Conservation (phyloP, 2,797 vertebrate genomes). For the Enteromius thamalakanensis region DNA sequence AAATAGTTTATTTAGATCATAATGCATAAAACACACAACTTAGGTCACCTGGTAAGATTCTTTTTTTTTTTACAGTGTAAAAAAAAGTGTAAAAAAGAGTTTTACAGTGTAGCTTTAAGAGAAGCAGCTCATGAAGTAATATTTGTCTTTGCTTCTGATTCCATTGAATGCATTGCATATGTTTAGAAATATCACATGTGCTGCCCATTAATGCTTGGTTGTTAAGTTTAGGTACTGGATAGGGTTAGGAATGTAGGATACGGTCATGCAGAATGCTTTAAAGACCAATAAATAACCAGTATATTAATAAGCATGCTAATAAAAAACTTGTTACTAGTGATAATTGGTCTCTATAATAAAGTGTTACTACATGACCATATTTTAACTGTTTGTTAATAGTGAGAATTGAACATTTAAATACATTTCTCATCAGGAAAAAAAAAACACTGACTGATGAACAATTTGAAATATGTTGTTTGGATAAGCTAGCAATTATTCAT, state of each 20-base stretch:
- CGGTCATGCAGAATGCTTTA: too few relatives aligned
- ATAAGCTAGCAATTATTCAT: not conserved
- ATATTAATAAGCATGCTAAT: too few relatives aligned
- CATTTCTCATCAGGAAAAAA: not conserved
- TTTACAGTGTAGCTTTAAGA: too few relatives aligned
- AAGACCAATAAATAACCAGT: too few relatives aligned
- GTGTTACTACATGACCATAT: too few relatives aligned
- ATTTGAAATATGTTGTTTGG: not conserved
- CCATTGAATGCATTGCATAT: not conserved
- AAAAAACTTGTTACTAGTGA: too few relatives aligned
- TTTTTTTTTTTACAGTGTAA: not conserved
- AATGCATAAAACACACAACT: not conserved
- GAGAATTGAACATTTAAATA: not conserved
- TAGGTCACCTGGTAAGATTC: not conserved
- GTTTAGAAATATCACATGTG: not conserved
- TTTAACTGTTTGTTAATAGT: not conserved
- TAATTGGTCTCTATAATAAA: too few relatives aligned
- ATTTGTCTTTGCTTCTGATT: not conserved
- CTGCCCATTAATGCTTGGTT: not conserved
- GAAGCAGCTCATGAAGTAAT: not conserved
- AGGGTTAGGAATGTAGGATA: too few relatives aligned
- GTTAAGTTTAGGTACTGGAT: not conserved
- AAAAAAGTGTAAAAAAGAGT: too few relatives aligned
- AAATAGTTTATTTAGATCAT: constrained; percentile 9
- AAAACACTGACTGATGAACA: not conserved